phyloP scores from a whole-genome alignment of 2,797 vertebrate species.

The Takifugu ocellatus region DNA sequence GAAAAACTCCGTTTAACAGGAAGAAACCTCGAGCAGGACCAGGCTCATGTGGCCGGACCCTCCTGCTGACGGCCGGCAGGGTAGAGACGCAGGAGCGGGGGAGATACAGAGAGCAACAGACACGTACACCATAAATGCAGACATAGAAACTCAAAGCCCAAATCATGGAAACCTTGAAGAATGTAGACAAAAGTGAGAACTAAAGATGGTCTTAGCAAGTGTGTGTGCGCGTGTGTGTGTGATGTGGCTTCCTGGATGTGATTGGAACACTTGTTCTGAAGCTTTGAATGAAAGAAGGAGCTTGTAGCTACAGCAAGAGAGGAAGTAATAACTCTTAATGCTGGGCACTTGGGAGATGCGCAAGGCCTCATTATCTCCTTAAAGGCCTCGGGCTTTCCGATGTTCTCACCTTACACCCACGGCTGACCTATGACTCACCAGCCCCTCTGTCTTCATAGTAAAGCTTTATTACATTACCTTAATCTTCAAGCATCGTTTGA shows the following conservation, averaged over 20 bases:
- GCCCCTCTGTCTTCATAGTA: slow-evolving; percentile 64
- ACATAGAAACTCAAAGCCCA: too few species aligned
- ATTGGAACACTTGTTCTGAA: slow-evolving; percentile 34
- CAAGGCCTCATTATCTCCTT: slow-evolving; percentile 73
- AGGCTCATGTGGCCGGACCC: too few species aligned
- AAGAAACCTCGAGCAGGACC: too few species aligned
- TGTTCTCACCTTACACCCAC: slow-evolving; percentile 76
- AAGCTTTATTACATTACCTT: slow-evolving; percentile 75
- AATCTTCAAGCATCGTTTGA: slow-evolving; percentile 57
- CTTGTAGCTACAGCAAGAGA: slow-evolving; percentile 64
- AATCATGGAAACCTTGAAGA: too few species aligned
- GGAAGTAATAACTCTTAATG: slow-evolving; percentile 79
- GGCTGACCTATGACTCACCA: slow-evolving; percentile 80
- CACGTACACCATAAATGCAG: too few species aligned
- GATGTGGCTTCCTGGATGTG: slow-evolving; percentile 17
- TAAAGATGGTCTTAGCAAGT: background rate
- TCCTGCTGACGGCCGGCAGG: too few species aligned
- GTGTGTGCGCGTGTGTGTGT: background rate
- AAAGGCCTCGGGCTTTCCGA: slow-evolving; percentile 71
- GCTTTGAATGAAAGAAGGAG: slow-evolving; percentile 56
- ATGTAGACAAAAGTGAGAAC: background rate
- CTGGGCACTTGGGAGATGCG: slow-evolving; percentile 71
- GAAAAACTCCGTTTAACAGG: too few species aligned
- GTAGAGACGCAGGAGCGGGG: too few species aligned
- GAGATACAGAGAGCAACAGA: too few species aligned